Base-by-base conservation (phyloP, 2,113 vertebrate species). In the Chaenogobius annularis region DNA sequence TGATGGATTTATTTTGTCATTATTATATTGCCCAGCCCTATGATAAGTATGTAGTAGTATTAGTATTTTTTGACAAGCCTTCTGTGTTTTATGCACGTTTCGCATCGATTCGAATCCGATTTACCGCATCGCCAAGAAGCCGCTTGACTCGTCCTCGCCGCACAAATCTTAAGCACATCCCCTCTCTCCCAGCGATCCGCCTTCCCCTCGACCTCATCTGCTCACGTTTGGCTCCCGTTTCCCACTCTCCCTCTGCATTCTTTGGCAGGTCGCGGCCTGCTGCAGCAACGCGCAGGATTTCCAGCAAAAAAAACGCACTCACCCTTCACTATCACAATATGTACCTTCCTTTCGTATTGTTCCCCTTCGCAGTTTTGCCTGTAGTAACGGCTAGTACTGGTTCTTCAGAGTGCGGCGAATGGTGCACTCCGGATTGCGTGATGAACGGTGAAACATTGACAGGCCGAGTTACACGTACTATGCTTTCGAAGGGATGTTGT, bases 251-350 rank as follows among this genome's bases (percentile, higher is more conserved):
- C 75, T 75, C 69, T 26, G 72, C 86, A 93, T 91, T 93, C 92
- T 75, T 90, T 44, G 37, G 89, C 92, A 91, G 86, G 92, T 87
- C 86, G 19, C 7, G 54, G 86, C 92, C 83, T 89, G 92, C 87
- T 76, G 69, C 17, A 66, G 58, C 58, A 66, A 70, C 79, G 74
- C 52, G 64, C 31, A 86, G 62, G 77, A 86, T 83, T n/a, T 88
- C 77, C 78, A 66, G 26, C 69, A 59, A 59, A 10, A 7, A 59
- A 59, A 10, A 7, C 10, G 12, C 68, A 74, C 66, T 70, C 58
- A 43, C n/a, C 72, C 66, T 72, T 69, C 59, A 64, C 20, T 13
- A 59, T 64, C n/a, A 17, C 26, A 31, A 31, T 4, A 31, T 31
- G 26, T 31, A 59, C 76, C 69, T 69, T 72, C 9, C 9, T 5